phyloP scores from a whole-genome alignment of 1,140 invertebrate genomes.

The Zaprionus gabonicus region DNA sequence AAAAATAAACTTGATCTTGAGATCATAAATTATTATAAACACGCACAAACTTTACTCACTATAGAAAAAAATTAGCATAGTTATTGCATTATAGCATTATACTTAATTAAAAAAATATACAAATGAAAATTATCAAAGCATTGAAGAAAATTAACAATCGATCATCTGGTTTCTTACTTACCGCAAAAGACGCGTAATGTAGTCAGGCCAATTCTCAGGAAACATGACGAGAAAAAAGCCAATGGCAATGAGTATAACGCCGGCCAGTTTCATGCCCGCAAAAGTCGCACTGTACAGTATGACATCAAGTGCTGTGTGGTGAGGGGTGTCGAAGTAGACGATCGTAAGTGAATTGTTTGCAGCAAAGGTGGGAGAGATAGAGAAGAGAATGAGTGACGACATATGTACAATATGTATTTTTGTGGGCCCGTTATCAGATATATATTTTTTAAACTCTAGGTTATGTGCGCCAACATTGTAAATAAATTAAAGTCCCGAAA shows the following conservation, averaged over 20 bases:
- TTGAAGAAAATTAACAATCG: neutral
- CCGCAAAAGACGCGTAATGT: constrained; percentile 94
- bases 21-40: constrained; percentile 55
- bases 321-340: neutral
- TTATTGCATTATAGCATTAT: constrained; percentile 67
- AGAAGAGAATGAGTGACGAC: neutral
- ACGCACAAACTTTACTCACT: constrained; percentile 68
- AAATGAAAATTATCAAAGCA: constrained; percentile 8
- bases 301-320: constrained; percentile 91
- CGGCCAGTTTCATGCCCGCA: constrained; percentile 96
- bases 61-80: constrained; percentile 75
- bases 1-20: constrained; percentile 47
- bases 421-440: constrained; percentile 10
- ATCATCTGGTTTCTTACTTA: constrained; percentile 84
- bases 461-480: constrained; percentile 40
- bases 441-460: neutral
- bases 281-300: constrained; percentile 93
- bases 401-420: neutral
- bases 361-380: neutral
- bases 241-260: constrained; percentile 94
- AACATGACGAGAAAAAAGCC: constrained; percentile 97
- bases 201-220: constrained; percentile 97
- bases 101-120: constrained; percentile 68
- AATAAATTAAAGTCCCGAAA: constrained; percentile 62
- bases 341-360: constrained; percentile 8